Evolutionary conservation across 2,888 invertebrate genomes (phyloP).

Genomic region (Calameuta idolon): DNA sequence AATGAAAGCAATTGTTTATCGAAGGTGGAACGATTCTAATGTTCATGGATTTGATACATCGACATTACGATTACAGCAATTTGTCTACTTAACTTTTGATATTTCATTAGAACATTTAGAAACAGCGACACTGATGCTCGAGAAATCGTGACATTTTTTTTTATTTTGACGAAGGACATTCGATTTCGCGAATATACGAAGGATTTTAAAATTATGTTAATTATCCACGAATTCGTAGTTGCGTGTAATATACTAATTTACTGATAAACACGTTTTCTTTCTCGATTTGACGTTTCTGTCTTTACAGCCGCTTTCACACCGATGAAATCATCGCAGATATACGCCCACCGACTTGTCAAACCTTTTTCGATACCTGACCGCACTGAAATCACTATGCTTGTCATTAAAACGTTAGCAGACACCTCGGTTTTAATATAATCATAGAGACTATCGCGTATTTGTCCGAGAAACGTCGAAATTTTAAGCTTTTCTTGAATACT

Average conservation of each 20-base stretch:
- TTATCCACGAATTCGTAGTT: not conserved
- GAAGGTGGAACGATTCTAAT: not conserved
- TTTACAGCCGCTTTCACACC: not conserved
- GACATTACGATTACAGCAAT: not conserved
- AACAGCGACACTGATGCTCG: not conserved
- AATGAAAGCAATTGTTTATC: not conserved
- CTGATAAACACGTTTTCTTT: not conserved
- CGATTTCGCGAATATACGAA: not conserved
- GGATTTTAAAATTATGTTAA: not conserved
- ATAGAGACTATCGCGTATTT: not conserved
- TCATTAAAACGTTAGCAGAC: not conserved
- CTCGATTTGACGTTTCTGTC: not conserved
- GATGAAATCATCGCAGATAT: constrained; percentile 51
- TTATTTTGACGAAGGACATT: not conserved
- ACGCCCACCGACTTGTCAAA: constrained; percentile 37
- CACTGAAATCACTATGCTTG: not conserved
- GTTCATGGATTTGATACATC: not conserved
- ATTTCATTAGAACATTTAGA: not conserved
- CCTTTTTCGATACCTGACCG: constrained; percentile 12
- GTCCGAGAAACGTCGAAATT: constrained; percentile 22
- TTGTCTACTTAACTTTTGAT: not conserved
- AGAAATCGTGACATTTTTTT: not conserved
- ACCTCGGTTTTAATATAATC: not conserved
- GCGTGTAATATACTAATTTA: not conserved
- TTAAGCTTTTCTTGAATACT: constrained; percentile 69